Evolutionary conservation across 2,797 vertebrate genomes (phyloP), one percentile per base, ranked within the genome.

Genomic region (Alfaro cultratus): DNA sequence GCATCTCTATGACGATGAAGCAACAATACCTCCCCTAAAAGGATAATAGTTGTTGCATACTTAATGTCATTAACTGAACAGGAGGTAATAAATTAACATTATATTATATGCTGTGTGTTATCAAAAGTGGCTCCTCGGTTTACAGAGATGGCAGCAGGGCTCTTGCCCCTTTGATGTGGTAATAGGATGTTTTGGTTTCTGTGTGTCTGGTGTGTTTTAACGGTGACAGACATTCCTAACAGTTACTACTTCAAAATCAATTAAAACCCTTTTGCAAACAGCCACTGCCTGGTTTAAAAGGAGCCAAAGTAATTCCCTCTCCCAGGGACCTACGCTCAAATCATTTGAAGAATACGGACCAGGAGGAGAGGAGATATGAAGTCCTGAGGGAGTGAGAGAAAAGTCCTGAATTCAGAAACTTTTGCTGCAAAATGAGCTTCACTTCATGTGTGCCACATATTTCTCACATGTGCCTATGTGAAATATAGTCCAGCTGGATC

Each of bases 111-210:
- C 81, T 80, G 77, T 31, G 73, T 83, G 85, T 92, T 90, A 91
- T 93, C 88, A 92, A 86, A 93, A 89, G 79, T 77, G 76, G 73
- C 53, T 23, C 23, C 77, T 90, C 12, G 7, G 68, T 93, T 91
- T 87, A 84, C 72, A 85, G 79, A 83, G 90, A 92, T 87, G 82
- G 91, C 81, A 81, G 82, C 79, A 87, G 85, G 81, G 80, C 13
- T 60, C 80, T 74, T 85, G 81, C 71, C 81, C 85, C 89, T 95
- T 94, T 95, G 94, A 95, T 93, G 89, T 95, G 93, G 72, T 90
- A 94, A 95, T 94, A 83, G 78, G 85, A 76, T 90, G 88, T 90
- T 94, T 92, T 85, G 88, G 92, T 93, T 92, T 93, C 80, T 89
- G 83, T 93, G 83, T 89, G 89, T 90, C 80, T 92, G 85, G 91